Conservation (phyloP, 92 coral and sea anemone genomes). For the Porites lobata region DNA sequence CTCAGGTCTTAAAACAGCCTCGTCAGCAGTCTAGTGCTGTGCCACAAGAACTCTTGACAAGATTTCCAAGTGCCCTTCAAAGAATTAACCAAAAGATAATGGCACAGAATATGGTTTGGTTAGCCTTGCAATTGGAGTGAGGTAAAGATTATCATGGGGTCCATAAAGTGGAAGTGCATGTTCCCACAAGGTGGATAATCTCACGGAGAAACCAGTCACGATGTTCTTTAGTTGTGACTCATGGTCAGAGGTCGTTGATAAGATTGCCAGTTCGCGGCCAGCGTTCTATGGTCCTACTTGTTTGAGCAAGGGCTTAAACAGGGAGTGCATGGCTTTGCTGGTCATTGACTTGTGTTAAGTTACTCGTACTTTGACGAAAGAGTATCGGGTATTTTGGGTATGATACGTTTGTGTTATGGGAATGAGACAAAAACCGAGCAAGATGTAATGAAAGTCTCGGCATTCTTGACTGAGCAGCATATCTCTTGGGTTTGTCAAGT, state of each 20-base stretch:
- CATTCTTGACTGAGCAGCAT: too few species aligned
- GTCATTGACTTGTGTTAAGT: too few species aligned
- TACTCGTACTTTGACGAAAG: too few species aligned
- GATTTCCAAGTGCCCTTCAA: slow-evolving; percentile 43
- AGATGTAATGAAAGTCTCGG: too few species aligned
- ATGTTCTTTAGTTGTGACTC: not conserved
- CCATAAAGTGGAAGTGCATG: not conserved
- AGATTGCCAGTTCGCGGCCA: too few species aligned
- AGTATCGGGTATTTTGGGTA: too few species aligned
- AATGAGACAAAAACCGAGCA: too few species aligned
- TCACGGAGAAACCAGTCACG: not conserved
- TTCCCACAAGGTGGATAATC: not conserved
- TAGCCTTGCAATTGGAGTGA: slow-evolving; percentile 4
- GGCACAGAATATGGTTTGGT: slow-evolving; percentile 40
- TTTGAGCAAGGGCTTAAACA: too few species aligned
- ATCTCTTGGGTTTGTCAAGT: too few species aligned
- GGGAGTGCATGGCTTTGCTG: too few species aligned
- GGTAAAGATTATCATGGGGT: not conserved
- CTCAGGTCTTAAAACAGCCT: not conserved
- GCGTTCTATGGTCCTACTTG: too few species aligned
- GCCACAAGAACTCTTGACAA: slow-evolving; percentile 39
- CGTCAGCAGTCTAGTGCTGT: not conserved
- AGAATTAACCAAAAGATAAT: slow-evolving; percentile 31
- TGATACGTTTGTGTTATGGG: too few species aligned
- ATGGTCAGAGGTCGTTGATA: not conserved